A percentile compares a stretch with the other conserved stretches of the same genome.
Evolutionary conservation across 2,797 vertebrate genomes (phyloP).

Genomic region (Parauchenoglanis ngamensis): DNA sequence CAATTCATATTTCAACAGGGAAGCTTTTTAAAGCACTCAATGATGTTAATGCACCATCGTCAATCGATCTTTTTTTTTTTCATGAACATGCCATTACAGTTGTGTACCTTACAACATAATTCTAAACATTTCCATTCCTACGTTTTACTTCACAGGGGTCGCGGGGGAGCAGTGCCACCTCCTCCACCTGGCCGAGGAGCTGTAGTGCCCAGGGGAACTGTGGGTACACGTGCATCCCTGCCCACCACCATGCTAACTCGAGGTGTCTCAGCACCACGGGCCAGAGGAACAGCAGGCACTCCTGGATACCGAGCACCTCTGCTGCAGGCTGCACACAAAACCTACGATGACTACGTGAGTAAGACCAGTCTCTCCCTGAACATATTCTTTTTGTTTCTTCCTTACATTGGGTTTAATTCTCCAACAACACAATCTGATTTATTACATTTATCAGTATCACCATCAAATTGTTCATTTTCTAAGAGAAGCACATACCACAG

Average conservation of each 20-base stretch:
- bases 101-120: not conserved
- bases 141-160: slow-evolving; percentile 75
- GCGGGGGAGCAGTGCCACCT: slow-evolving; percentile 79
- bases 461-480: not conserved
- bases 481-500: not conserved
- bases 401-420: slow-evolving; percentile 2
- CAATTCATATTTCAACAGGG: slow-evolving; percentile 13
- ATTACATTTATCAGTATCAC: not conserved
- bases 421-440: not conserved
- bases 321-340: slow-evolving; percentile 81
- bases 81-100: not conserved
- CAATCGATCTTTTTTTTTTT: slow-evolving; percentile 34
- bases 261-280: slow-evolving; percentile 79
- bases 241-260: slow-evolving; percentile 79
- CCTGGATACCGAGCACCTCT: slow-evolving; percentile 86
- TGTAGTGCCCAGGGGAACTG: slow-evolving; percentile 81
- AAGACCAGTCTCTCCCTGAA: slow-evolving; percentile 56
- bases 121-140: not conserved
- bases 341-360: slow-evolving; percentile 98
- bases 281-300: slow-evolving; percentile 77
- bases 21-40: not conserved
- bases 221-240: slow-evolving; percentile 79
- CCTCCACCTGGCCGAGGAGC: slow-evolving; percentile 82
- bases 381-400: slow-evolving; percentile 42
- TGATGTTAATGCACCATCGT: not conserved